Conservation (phyloP, 2,888 invertebrate species). For the Cepaea hortensis region DNA sequence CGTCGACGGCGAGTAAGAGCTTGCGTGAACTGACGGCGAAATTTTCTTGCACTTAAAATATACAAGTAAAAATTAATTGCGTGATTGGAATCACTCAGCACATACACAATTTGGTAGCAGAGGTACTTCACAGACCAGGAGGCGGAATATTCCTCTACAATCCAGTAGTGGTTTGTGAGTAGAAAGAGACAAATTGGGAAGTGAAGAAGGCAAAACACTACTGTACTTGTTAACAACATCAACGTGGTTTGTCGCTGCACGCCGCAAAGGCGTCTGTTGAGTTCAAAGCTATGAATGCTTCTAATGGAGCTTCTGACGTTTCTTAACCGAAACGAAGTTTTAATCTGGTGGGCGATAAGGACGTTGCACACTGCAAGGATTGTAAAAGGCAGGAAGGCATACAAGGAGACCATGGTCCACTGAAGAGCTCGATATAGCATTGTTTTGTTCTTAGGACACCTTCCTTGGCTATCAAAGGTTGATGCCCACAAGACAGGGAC, state of each 20-base stretch:
- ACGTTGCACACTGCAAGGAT: slow-evolving; percentile 53
- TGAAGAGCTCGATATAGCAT: slow-evolving; percentile 41
- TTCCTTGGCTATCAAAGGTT: neutral
- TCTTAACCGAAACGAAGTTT: slow-evolving; percentile 45
- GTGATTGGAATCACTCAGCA: slow-evolving; percentile 54
- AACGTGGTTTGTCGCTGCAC: slow-evolving; percentile 49
- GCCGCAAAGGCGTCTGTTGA: slow-evolving; percentile 10
- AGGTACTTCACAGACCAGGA: slow-evolving; percentile 50
- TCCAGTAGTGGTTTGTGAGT: slow-evolving; percentile 50
- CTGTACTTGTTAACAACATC: slow-evolving; percentile 52
- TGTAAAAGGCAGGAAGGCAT: slow-evolving; percentile 53
- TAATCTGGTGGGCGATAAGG: slow-evolving; percentile 50
- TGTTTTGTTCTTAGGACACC: slow-evolving; percentile 28
- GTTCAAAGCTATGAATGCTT: slow-evolving; percentile 38
- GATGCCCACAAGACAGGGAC: slow-evolving; percentile 39
- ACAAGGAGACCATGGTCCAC: slow-evolving; percentile 49
- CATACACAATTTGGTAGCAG: slow-evolving; percentile 50
- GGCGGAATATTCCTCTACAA: neutral
- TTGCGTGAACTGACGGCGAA: slow-evolving; percentile 47
- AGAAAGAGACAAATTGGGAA: slow-evolving; percentile 52
- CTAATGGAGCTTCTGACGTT: slow-evolving; percentile 34
- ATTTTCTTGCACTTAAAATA: slow-evolving; percentile 52
- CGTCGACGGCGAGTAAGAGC: neutral
- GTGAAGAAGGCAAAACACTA: slow-evolving; percentile 52
- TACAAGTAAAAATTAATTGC: slow-evolving; percentile 56